phyloP scores from a whole-genome alignment of 2,113 vertebrate genomes.

The Pteropus alecto region DNA sequence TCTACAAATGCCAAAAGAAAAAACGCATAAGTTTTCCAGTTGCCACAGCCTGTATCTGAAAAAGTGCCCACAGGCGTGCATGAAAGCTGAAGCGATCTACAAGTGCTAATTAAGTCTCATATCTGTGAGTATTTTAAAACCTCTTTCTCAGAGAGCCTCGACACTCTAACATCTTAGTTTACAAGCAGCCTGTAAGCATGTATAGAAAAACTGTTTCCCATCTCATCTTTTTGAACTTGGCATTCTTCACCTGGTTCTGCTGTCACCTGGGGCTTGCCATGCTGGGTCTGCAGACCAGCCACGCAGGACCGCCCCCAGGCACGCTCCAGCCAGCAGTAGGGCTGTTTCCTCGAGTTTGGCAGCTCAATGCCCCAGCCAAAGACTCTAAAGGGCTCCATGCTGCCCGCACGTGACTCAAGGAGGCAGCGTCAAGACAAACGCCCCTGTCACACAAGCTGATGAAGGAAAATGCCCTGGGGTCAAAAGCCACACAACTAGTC shows the following conservation, averaged over 20 bases:
- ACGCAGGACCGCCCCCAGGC: not conserved
- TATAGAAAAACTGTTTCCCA: not conserved
- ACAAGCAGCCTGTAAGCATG: not conserved
- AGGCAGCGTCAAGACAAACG: not conserved
- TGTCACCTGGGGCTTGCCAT: not conserved
- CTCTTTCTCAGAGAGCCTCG: slow-evolving; percentile 11
- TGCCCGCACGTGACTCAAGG: not conserved
- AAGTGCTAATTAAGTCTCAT: not conserved
- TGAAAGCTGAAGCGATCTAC: not conserved
- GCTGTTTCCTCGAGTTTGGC: not conserved
- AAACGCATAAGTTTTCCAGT: not conserved
- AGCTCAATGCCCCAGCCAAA: not conserved
- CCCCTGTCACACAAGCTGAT: rapidly evolving
- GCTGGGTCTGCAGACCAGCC: not conserved
- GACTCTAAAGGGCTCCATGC: not conserved
- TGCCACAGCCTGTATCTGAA: not conserved
- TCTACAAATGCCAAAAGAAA: slow-evolving; percentile 17
- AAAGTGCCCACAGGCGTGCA: not conserved
- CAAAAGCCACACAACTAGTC: not conserved
- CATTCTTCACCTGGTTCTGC: not conserved
- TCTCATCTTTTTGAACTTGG: slow-evolving; percentile 2
- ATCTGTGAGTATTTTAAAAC: not conserved
- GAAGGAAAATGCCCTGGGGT: not conserved
- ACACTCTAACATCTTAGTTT: not conserved
- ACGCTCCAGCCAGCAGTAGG: not conserved